Conservation (phyloP, 2,797 vertebrate genomes). For the Corythornis leucogaster region DNA sequence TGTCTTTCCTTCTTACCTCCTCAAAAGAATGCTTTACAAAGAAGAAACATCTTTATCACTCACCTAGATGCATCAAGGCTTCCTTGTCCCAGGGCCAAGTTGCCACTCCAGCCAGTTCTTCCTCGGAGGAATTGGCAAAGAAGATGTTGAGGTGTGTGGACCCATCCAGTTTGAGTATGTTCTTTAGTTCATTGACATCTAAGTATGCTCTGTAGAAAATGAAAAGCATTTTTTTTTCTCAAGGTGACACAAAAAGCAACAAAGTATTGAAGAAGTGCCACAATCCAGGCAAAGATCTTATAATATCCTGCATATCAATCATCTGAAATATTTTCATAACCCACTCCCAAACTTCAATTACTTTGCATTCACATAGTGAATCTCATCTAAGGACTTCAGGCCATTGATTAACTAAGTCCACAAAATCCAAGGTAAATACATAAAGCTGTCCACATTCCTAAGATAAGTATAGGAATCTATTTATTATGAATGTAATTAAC, state of each 20-base stretch:
- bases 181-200: constrained; percentile 97
- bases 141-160: constrained; percentile 98
- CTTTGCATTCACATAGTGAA: constrained; percentile 14
- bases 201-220: constrained; percentile 91
- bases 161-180: constrained; percentile 91
- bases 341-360: constrained; percentile 37
- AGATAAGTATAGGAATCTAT: constrained; percentile 13
- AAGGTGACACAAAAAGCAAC: not conserved
- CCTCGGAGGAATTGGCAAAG: constrained; percentile 98
- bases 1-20: constrained; percentile 47
- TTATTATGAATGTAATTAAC: constrained; percentile 48
- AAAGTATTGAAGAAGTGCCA: not conserved
- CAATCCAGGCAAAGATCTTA: constrained; percentile 30
- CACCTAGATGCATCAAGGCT: constrained; percentile 95
- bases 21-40: constrained; percentile 52
- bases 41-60: constrained; percentile 65
- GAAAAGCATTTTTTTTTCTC: constrained; percentile 20
- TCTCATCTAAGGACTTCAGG: constrained; percentile 18
- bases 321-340: constrained; percentile 42
- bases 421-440: constrained; percentile 49
- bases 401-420: constrained; percentile 41
- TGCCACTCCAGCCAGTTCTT: constrained; percentile 95
- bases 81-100: constrained; percentile 99
- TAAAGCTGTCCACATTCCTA: constrained; percentile 36
- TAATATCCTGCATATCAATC: not conserved